Percentiles rank a stretch among this genome's conserved stretches.
Conservation (phyloP, 2,113 vertebrate genomes). For the Xyliphius kryptos region DNA sequence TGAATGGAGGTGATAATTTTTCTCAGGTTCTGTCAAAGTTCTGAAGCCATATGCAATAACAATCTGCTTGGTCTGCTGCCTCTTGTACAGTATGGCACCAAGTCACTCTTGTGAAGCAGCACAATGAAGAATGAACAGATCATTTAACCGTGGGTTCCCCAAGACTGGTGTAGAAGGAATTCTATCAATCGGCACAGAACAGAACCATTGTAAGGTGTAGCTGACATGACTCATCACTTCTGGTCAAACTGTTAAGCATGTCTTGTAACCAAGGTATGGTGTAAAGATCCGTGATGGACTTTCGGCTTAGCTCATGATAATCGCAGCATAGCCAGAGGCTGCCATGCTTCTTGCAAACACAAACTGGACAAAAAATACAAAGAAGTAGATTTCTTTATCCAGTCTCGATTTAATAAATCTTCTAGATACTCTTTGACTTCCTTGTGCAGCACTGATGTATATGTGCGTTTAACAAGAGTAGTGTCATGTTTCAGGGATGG, state of each 20-base stretch:
- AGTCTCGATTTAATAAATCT: neutral
- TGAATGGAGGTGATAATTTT: neutral
- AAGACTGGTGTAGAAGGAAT: constrained; percentile 8
- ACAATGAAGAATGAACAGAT: neutral
- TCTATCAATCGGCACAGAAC: constrained; percentile 12
- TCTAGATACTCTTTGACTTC: neutral
- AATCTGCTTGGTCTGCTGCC: constrained; percentile 1
- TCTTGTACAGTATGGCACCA: neutral
- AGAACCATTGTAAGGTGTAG: constrained; percentile 4
- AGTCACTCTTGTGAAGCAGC: neutral
- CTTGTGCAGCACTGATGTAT: neutral
- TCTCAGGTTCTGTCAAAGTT: neutral
- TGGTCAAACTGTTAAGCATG: constrained; percentile 4
- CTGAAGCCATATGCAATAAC: constrained; percentile 14
- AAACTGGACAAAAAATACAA: neutral
- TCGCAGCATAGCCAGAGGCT: neutral
- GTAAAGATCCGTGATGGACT: constrained; percentile 10
- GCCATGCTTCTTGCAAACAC: neutral
- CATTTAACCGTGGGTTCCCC: neutral
- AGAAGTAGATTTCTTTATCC: neutral
- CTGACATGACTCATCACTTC: neutral
- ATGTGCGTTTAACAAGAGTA: neutral
- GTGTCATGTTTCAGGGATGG: neutral
- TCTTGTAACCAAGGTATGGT: constrained; percentile 11
- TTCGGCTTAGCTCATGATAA: neutral